These are phyloP conservation scores for Eremobia ochroleuca DNA, from an alignment of 2,888 invertebrate species.

Conservation along the genomic window DNA sequence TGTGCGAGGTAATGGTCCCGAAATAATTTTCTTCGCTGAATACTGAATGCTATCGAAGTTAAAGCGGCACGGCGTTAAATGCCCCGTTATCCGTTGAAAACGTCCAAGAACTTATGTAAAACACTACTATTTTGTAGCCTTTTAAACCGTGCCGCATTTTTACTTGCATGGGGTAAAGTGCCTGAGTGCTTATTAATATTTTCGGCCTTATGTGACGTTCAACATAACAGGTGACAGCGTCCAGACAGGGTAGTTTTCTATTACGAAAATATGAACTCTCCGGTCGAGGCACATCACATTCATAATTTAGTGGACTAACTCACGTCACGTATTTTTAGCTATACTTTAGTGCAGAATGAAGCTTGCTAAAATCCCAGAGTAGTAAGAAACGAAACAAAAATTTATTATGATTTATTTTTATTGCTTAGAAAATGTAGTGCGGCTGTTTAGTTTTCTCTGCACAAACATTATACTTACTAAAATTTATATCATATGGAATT, in stretches of 20 bases:
- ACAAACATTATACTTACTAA: not conserved
- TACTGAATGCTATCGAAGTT: slow-evolving; percentile 79
- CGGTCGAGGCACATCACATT: slow-evolving; percentile 67
- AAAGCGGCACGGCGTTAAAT: slow-evolving; percentile 75
- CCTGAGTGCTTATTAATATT: slow-evolving; percentile 49
- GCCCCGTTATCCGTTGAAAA: slow-evolving; percentile 75
- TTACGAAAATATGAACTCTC: slow-evolving; percentile 65
- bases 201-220: slow-evolving; percentile 28
- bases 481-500: slow-evolving; percentile 41
- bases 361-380: slow-evolving; percentile 27
- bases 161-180: slow-evolving; percentile 21
- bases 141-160: slow-evolving; percentile 29
- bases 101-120: slow-evolving; percentile 61
- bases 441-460: slow-evolving; percentile 24
- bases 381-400: slow-evolving; percentile 5
- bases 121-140: slow-evolving; percentile 48
- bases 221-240: slow-evolving; percentile 48
- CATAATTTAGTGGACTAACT: slow-evolving; percentile 72
- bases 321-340: slow-evolving; percentile 68
- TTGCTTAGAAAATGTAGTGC: slow-evolving; percentile 10
- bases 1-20: slow-evolving; percentile 82
- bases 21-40: slow-evolving; percentile 81
- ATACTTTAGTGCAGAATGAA: slow-evolving; percentile 25
- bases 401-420: slow-evolving; percentile 43
- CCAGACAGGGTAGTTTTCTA: slow-evolving; percentile 50